A percentile compares a stretch with the other conserved stretches of the same genome.
Conservation (phyloP, 2,888 invertebrate species). For the Clusia tigrina region DNA sequence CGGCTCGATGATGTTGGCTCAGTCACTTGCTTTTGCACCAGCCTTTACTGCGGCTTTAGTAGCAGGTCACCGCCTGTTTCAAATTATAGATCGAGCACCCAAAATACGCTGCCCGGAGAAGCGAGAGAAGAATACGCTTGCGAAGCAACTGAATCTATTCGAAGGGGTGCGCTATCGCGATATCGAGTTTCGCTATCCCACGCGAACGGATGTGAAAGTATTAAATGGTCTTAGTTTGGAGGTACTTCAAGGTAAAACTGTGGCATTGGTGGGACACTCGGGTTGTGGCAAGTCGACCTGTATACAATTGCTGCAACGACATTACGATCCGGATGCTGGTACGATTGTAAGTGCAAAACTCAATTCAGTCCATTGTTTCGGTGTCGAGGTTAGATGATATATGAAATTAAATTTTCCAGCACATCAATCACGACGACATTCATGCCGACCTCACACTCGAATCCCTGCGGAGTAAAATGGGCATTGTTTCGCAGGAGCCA, state of each 20-base stretch:
- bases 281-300: slow-evolving; percentile 86
- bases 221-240: slow-evolving; percentile 75
- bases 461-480: slow-evolving; percentile 76
- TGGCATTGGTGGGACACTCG: slow-evolving; percentile 78
- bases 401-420: slow-evolving; percentile 40
- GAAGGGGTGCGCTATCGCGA: slow-evolving; percentile 69
- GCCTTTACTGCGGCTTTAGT: slow-evolving; percentile 78
- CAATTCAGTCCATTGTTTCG: neutral
- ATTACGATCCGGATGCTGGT: slow-evolving; percentile 79
- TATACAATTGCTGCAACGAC: slow-evolving; percentile 79
- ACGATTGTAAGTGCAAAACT: slow-evolving; percentile 65
- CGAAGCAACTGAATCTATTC: slow-evolving; percentile 56
- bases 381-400: neutral
- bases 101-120: slow-evolving; percentile 66
- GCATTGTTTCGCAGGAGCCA: slow-evolving; percentile 87
- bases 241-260: slow-evolving; percentile 74
- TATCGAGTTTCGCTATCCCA: slow-evolving; percentile 83
- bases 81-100: slow-evolving; percentile 71
- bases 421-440: slow-evolving; percentile 69
- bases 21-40: slow-evolving; percentile 79
- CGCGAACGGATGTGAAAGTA: slow-evolving; percentile 77
- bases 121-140: slow-evolving; percentile 51
- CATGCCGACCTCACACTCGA: slow-evolving; percentile 70
- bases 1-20: slow-evolving; percentile 82
- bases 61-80: slow-evolving; percentile 75